Base-by-base conservation (phyloP, 2,113 vertebrate species). In the Rhynchomys soricoides region DNA sequence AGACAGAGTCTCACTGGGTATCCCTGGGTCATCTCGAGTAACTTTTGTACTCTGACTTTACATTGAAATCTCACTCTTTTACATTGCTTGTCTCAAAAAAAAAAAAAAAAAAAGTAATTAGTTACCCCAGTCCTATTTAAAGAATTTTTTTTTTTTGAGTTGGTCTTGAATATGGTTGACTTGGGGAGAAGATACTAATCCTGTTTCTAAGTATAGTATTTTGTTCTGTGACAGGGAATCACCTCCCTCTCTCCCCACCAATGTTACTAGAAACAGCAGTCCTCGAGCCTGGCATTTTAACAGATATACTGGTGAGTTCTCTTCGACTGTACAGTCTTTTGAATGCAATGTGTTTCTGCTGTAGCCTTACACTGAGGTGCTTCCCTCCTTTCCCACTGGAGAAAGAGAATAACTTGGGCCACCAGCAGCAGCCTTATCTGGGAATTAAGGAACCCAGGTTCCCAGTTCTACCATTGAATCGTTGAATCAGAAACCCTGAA, bases 111-210 rank as follows among this genome's bases (percentile, higher is more conserved):
- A 75, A 66, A 59, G 31, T 59, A 55, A 93, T 34, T 81, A 55
- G 81, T 62, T 70, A 55, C 45, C 50, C 8, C 37, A 37, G 26
- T 59, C 89, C 78, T 95, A 50, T 55, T 94, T 91, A 85, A 83
- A 74, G 29, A 93, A n/a, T 68, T n/a, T 29, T 57, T 95, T 88
- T 85, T 93, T n/a, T 75, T 95, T 90, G 71, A 91, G 13, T 15
- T 86, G 71, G 22, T 89, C 57, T 93, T 94, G 26, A 34, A 81
- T 55, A 45, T 78, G 21, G 57, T 43, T 92, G 43, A 37, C 81
- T 64, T 55, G 70, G 50, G 40, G 68, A 66, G 68, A 92, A 73
- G 50, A 90, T 12, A 43, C 24, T 62, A 45, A 70, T 50, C 19
- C 43, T 82, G 43, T 21, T 3, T 91, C 37, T 90, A 24, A 74